A percentile compares a stretch with the other conserved stretches of the same genome.
Conservation (phyloP, 2,113 vertebrate species). For the Chitala chitala region DNA sequence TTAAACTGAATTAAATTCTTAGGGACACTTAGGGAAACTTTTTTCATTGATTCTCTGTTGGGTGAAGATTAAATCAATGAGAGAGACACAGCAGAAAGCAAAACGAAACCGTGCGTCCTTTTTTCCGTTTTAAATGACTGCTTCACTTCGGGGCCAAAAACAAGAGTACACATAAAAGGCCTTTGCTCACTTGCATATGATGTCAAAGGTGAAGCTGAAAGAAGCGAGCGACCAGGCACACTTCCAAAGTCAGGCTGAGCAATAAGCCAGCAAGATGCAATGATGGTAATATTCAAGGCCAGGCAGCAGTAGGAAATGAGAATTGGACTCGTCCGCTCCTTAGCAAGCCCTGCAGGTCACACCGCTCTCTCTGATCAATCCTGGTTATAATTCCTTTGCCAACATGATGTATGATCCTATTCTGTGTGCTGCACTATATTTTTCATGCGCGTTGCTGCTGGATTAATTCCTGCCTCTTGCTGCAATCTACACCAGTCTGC, state of each 20-base stretch:
- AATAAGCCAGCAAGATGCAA: neutral
- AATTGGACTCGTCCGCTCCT: constrained; percentile 28
- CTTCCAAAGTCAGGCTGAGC: neutral
- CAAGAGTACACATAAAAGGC: neutral
- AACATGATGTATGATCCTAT: constrained; percentile 44
- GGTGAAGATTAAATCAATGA: too few species aligned
- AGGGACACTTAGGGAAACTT: too few species aligned
- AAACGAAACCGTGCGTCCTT: too few species aligned
- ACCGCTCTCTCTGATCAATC: constrained; percentile 36
- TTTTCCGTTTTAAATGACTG: constrained; percentile 4
- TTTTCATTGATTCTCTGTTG: too few species aligned
- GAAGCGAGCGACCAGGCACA: neutral
- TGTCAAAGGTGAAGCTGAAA: neutral
- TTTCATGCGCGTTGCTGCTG: constrained; percentile 28
- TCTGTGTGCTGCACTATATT: constrained; percentile 26
- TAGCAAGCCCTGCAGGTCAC: constrained; percentile 32
- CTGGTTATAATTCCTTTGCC: constrained; percentile 38
- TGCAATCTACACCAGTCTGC: constrained; percentile 31
- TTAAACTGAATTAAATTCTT: too few species aligned
- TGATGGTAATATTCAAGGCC: constrained; percentile 14
- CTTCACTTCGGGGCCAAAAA: neutral
- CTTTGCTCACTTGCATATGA: neutral
- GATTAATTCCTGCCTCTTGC: constrained; percentile 26
- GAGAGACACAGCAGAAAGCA: too few species aligned
- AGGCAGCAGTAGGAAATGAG: constrained; percentile 5